phyloP scores from a whole-genome alignment of 2,888 invertebrate species.

The Gastrophysa polygoni region DNA sequence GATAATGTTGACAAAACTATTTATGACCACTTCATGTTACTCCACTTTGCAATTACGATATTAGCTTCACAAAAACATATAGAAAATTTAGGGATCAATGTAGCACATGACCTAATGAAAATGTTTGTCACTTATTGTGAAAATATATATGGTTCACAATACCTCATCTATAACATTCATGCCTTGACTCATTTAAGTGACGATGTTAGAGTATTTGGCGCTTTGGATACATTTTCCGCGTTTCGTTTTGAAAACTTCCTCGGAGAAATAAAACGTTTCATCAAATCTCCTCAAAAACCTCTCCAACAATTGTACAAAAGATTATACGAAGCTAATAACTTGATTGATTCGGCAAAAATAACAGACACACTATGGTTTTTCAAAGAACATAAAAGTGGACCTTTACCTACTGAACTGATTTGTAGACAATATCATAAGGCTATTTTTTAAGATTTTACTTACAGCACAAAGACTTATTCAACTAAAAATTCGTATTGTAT shows the following conservation, averaged over 20 bases:
- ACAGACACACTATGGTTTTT: background rate
- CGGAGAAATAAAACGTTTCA: constrained; percentile 15
- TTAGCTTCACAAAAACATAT: constrained; percentile 4
- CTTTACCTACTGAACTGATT: too few relatives aligned
- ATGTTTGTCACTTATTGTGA: constrained; percentile 15
- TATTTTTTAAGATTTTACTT: too few relatives aligned
- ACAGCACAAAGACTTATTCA: too few relatives aligned
- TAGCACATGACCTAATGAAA: constrained; percentile 9
- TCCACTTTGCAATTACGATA: constrained; percentile 14
- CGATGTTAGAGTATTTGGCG: constrained; percentile 14
- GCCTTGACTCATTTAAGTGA: constrained; percentile 17
- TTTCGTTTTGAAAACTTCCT: constrained; percentile 24
- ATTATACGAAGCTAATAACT: background rate
- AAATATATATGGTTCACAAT: constrained; percentile 18
- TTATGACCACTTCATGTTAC: constrained; percentile 18
- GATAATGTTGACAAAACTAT: constrained; percentile 3
- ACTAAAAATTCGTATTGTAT: too few relatives aligned
- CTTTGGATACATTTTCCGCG: constrained; percentile 19
- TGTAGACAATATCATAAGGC: too few relatives aligned
- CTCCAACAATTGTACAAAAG: background rate
- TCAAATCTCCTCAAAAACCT: constrained; percentile 11
- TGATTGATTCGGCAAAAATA: background rate
- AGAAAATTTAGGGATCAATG: background rate
- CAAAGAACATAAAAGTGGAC: background rate
- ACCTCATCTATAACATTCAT: constrained; percentile 20